Evolutionary conservation across 2,888 invertebrate genomes (phyloP), one percentile per base, ranked within the genome.

Genomic region (Nemotelus nigrinus): DNA sequence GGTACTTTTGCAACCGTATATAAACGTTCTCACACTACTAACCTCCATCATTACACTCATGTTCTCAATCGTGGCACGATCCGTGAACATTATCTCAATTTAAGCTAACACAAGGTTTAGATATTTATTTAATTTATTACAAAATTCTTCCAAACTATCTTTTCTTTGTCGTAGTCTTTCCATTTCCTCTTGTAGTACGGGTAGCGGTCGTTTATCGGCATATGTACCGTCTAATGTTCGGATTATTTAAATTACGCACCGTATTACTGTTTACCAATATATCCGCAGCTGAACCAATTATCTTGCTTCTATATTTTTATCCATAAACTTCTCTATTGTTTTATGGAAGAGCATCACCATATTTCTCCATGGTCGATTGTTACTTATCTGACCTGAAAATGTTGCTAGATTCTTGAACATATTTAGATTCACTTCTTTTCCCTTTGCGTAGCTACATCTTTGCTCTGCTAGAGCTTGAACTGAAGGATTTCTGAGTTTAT

Each of bases 171-270:
- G 7, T 5, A 65, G 7, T 3, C 4, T 5, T 45, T 10, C 8
- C 65, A 65, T 65, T 47, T 65, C 44, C 10, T 65, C 10, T 65
- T 47, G n/a, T 5, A 65, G n/a, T 5, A 65, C 65, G 45, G 2
- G 47, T 45, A 45, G n/a, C 10, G 65, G 65, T 65, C 47, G n/a
- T 65, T 65, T 65, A n/a, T 65, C 44, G 8, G 65, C 4, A 47
- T 65, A 45, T 65, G 65, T 39, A 41, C 10, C 41, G 45, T 44
- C 0, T 65, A 65, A 10, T 25, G 25, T 25, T 25, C 25, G 25
- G 25, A 1, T 25, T 1, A 25, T 25, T 25, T 0, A 25, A 25
- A 25, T 25, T 25, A 1, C 25, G 25, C 25, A 57, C 25, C 2
- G 10, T 10, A 57, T 57, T 57, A 10, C 25, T 57, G 25, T 57